phyloP scores from a whole-genome alignment of 2,797 vertebrate genomes.

The Coracias cyanogaster region DNA sequence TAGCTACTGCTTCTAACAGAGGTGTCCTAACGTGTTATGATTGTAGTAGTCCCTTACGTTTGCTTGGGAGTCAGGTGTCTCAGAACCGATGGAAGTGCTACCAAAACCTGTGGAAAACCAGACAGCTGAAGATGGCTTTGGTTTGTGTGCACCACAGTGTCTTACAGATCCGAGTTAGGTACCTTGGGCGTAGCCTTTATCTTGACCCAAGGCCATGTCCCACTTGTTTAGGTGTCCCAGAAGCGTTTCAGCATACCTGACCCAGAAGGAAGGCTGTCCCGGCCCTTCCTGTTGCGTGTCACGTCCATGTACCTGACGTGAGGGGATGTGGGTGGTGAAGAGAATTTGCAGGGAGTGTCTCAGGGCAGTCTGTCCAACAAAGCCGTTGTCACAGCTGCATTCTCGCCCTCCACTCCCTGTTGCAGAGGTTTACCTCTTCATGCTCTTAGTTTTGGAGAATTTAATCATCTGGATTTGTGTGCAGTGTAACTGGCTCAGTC shows the following conservation, averaged over 20 bases:
- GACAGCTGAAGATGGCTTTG: background rate
- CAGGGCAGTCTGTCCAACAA: background rate
- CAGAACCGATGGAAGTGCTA: background rate
- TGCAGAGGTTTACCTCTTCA: background rate
- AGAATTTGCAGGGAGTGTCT: conserved; percentile 36
- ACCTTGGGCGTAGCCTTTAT: background rate
- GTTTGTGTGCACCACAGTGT: accelerated
- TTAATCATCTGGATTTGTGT: background rate
- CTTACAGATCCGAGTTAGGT: accelerated
- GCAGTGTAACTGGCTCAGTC: background rate
- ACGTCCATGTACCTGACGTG: background rate
- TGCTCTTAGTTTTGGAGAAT: background rate
- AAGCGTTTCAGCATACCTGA: background rate
- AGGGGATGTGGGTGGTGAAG: background rate
- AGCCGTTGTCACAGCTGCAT: background rate
- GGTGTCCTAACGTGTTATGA: background rate
- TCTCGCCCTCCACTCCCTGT: background rate
- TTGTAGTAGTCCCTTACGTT: background rate
- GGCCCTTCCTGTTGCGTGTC: conserved; percentile 12
- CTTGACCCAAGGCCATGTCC: background rate
- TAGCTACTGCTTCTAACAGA: background rate
- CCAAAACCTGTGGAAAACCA: background rate
- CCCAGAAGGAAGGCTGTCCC: background rate
- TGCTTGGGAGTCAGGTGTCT: background rate
- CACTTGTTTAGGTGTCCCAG: background rate